Evolutionary conservation across 2,888 invertebrate genomes (phyloP).

Genomic region (Ecdyonurus torrentis): DNA sequence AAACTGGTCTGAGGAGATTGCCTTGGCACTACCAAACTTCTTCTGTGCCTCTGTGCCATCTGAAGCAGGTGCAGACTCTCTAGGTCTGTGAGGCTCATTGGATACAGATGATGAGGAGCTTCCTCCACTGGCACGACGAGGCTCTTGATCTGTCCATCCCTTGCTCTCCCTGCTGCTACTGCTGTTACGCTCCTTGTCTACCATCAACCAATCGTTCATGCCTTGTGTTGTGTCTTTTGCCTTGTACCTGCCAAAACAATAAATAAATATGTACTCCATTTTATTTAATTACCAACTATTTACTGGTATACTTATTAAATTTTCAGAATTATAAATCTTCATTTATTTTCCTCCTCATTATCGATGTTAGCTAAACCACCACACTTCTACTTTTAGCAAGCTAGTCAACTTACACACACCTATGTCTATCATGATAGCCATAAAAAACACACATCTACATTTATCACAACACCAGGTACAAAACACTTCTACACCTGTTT

Average conservation of each 20-base stretch:
- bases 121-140: background rate
- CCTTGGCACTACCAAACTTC: constrained; percentile 94
- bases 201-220: background rate
- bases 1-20: constrained; percentile 94
- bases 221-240: too few relatives aligned
- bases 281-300: background rate
- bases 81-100: background rate
- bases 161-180: background rate
- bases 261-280: background rate
- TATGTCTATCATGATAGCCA: too few relatives aligned
- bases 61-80: constrained; percentile 22
- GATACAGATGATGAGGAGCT: background rate
- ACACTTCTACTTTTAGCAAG: too few relatives aligned
- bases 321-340: too few relatives aligned
- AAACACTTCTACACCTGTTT: too few relatives aligned
- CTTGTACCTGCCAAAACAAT: constrained; percentile 6
- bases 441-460: too few relatives aligned
- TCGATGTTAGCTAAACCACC: too few relatives aligned
- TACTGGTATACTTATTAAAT: too few relatives aligned
- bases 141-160: constrained; percentile 5
- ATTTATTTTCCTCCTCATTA: too few relatives aligned
- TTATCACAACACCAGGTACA: too few relatives aligned
- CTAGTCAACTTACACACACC: too few relatives aligned
- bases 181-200: background rate
- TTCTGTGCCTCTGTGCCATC: constrained; percentile 64